Evolutionary conservation across 1,140 invertebrate genomes (phyloP), one percentile per base, ranked within the genome.

Genomic region (Drosophila aff.): DNA sequence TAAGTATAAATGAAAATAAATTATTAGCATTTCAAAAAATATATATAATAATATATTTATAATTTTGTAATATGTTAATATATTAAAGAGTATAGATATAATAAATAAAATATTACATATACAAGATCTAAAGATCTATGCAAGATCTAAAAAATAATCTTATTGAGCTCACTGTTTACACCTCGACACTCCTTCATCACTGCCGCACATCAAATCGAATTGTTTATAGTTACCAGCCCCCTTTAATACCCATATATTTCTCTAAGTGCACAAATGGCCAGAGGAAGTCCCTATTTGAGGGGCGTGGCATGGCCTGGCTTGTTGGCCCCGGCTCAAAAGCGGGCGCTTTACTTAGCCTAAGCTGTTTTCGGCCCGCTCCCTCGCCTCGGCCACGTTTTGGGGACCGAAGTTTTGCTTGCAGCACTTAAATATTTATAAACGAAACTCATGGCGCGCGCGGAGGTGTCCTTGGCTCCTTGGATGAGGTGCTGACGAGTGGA

Each of bases 391-490:
- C 55, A 7, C 21, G 18, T 46, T 43, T 28, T 43, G 43, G 41
- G 72, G 40, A 33, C 43, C 76, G 46, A 59, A 78, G 74, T 67
- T 77, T 85, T 78, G 68, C 73, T 64, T 73, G 60, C 58, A 72
- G 73, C 66, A 84, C 77, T 81, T 76, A 73, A 84, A 77, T 83
- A 81, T 84, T 83, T 83, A 65, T 80, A 83, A 67, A 71, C 62
- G 76, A 69, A 76, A 57, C 53, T 59, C 65, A 43, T 40, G 65
- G 47, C 33, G 28, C 16, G 44, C 28, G 28, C 50, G 52, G 33
- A 38, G 36, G 36, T 50, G 44, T 52, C 50, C 50, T 36, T 33
- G 28, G 28, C 3, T 52, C 50, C 50, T 49, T 50, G 44, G 44
- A 60, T 47, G 53, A 50, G 66, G 68, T 74, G 68, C 53, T 74